Percentiles rank a stretch among this genome's conserved stretches.
Conservation (phyloP, 1,140 invertebrate genomes). For the Diabrotica virgifera region DNA sequence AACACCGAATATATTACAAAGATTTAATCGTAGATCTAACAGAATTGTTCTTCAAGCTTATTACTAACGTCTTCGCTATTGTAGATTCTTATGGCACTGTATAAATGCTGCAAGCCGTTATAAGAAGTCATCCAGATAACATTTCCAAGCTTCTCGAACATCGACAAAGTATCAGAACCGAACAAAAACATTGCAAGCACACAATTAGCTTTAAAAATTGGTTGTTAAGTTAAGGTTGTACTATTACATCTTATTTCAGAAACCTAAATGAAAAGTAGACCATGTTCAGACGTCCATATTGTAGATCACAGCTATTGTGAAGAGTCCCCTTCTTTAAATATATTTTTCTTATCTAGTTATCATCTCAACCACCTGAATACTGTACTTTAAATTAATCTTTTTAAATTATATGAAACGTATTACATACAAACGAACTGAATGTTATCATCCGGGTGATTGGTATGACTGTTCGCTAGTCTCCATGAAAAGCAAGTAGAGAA, state of each 20-base stretch:
- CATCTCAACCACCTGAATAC: slow-evolving; percentile 14
- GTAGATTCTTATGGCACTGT: too few species aligned
- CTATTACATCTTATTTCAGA: slow-evolving; percentile 7
- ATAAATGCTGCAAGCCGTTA: too few species aligned
- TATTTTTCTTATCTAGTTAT: slow-evolving; percentile 11
- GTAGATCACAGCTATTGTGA: slow-evolving; percentile 40
- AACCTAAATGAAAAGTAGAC: slow-evolving; percentile 23
- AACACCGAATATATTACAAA: too few species aligned
- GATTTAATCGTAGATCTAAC: too few species aligned
- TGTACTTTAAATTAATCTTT: background rate
- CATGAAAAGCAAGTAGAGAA: background rate
- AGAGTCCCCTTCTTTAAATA: slow-evolving; percentile 30
- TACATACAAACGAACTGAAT: background rate
- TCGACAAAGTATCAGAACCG: too few species aligned
- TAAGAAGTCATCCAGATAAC: too few species aligned
- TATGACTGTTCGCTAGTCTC: background rate
- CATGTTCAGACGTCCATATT: slow-evolving; percentile 34
- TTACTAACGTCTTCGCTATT: too few species aligned
- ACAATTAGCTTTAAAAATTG: slow-evolving; percentile 24
- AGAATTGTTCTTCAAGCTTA: too few species aligned
- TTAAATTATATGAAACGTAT: background rate
- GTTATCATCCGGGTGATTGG: background rate
- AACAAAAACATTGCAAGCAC: slow-evolving; percentile 28
- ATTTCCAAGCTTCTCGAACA: background rate
- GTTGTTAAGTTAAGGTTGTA: slow-evolving; percentile 11